phyloP scores from a whole-genome alignment of 2,797 vertebrate species.

The Acipenser transmontanus region DNA sequence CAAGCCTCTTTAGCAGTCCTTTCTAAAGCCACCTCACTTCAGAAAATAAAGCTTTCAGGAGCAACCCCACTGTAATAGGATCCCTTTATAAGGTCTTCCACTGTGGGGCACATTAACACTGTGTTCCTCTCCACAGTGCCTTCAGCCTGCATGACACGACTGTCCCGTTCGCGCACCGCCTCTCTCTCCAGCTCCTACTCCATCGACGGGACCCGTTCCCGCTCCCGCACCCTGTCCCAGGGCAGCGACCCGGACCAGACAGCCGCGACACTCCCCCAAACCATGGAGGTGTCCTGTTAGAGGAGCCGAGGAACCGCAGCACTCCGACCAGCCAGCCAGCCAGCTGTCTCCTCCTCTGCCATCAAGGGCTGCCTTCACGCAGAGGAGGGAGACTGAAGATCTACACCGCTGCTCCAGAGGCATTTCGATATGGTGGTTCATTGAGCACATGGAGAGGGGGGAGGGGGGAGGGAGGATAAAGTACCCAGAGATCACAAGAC shows the following conservation, averaged over 20 bases:
- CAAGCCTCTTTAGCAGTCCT: too few relatives aligned
- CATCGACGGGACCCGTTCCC: constrained; percentile 76
- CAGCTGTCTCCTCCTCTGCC: background rate
- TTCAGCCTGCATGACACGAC: constrained; percentile 86
- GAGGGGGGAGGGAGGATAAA: too few relatives aligned
- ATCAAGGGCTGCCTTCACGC: background rate
- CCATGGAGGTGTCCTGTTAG: constrained; percentile 90
- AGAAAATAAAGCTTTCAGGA: too few relatives aligned
- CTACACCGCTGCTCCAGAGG: background rate
- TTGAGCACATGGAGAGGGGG: too few relatives aligned
- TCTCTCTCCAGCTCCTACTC: constrained; percentile 83
- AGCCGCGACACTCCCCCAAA: constrained; percentile 69
- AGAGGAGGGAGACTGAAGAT: background rate
- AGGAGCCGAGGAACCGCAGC: constrained; percentile 35
- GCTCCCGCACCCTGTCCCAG: constrained; percentile 84
- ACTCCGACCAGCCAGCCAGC: constrained; percentile 26
- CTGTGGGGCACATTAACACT: too few relatives aligned
- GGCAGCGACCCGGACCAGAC: constrained; percentile 77
- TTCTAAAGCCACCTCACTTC: too few relatives aligned
- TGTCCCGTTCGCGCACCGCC: constrained; percentile 84
- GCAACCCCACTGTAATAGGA: too few relatives aligned
- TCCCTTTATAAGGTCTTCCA: too few relatives aligned
- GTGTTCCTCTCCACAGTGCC: constrained; percentile 64
- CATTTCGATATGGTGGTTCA: too few relatives aligned
- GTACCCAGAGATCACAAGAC: too few relatives aligned